Base-by-base conservation (phyloP, 2,113 vertebrate genomes). In the Edolisoma coerulescens region DNA sequence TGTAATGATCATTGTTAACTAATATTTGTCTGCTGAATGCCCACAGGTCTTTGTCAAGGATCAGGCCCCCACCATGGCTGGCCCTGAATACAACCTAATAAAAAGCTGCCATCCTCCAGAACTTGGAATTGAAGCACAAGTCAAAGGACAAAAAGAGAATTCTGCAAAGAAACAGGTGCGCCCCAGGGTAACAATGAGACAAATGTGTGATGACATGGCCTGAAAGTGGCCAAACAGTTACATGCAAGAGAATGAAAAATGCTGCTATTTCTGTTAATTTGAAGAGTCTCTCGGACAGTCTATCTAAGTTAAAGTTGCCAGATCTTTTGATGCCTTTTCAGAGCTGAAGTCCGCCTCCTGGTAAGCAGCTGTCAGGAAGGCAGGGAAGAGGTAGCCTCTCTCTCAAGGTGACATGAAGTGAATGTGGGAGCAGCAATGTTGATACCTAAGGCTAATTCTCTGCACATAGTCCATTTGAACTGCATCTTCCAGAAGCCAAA, bases 151-250 rank as follows among this genome's bases (percentile, higher is more conserved):
- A 15, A 87, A 96, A 93, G 57, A 79, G 90, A 96, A 96, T 95
- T 92, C 93, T 87, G 83, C 90, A 82, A 86, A 96, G 92, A 87
- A 96, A 84, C 88, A 95, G 95, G 90, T 96, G 84, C 42, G 89
- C 93, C 95, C 45, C 64, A 68, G 90, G 95, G 93, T 89, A 96
- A 68, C 69, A 92, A 75, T 41, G 77, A 96, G 83, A 96, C 61
- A 95, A 96, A 96, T 96, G 80, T 82, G 88, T 87, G 80, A 84
- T 96, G 93, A 96, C 95, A 79, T 82, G 95, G 95, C 96, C 96
- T 97, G 93, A 68, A 96, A 96, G 88, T 94, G 86, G 92, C 90
- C 94, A 80, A 96, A 90, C 71, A 93, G 95, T 90, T 93, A 90
- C 76, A 39, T 78, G 68, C 57, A 86, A 92, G 80, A 90, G 93